Base-by-base conservation (phyloP, 2,888 invertebrate genomes). In the Noctua comes region DNA sequence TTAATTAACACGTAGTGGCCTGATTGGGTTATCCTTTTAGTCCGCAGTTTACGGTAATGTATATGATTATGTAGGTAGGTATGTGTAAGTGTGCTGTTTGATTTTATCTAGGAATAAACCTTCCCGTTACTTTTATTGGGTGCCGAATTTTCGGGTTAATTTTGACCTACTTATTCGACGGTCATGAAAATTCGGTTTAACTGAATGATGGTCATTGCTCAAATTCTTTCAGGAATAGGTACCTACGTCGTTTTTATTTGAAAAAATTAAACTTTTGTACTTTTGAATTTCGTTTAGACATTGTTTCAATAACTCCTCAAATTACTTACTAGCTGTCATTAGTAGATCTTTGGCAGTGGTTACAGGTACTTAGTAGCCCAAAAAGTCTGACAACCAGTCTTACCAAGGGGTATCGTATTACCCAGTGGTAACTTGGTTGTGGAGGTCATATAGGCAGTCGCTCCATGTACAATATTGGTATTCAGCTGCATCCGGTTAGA, bases 1-100 rank as follows among this genome's bases (percentile, higher is more conserved):
- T 80, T 70, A 68, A 78, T 79, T 80, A 73, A 64, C 69, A 64
- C 43, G 31, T 31, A 57, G n/a, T 40, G 10, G 4, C 31, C 24
- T 66, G 48, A 69, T 81, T 76, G 76, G 54, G n/a, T 68, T 77
- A 68, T 72, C 82, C 77, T 81, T 65, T 80, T 80, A 80, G 65
- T 57, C 57, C 24, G 31, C 48, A 68, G 21, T 57, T 68, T 40
- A 81, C 54, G 51, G 36, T 76, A 27, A 66, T 70, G n/a, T 80
- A 2, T 57, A 64, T 54, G 16, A 36, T 54, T 40, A 69, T 64
- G 24, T 51, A 27, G 11, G 18, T 40, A 48, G 7, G 13, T 18
- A 13, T 24, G 36, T 66, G 24, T 80, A 11, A 24, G 48, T 27
- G 4, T 66, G 57, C 48, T 65, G n/a, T 76, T 77, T 21, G 59